Base-by-base conservation (phyloP, 2,888 invertebrate species). In the Synergus laeviventris region DNA sequence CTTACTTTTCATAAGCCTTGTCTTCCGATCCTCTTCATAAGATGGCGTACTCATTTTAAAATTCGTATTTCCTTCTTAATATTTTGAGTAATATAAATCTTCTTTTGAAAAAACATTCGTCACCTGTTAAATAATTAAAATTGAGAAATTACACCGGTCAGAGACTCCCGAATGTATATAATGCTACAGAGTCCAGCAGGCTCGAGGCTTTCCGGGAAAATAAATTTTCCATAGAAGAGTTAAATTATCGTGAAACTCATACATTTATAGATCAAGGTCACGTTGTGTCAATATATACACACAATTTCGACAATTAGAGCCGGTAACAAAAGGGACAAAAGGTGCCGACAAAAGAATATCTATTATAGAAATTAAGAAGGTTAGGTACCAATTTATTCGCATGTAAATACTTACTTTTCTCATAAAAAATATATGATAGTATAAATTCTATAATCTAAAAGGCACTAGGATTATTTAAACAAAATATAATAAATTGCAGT, bases 241-340 rank as follows among this genome's bases (percentile, higher is more conserved):
- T 21, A 24, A 24, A 45, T 42, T 45, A 16, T 66, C 45, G 21
- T 9, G 56, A 56, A 66, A 24, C n/a, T 31, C 24, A n/a, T 49
- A 16, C n/a, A 24, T 11, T 18, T 24, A 2, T n/a, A 16, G 31
- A 49, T 70, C 70, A 70, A 70, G 70, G 70, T 70, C 31, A 49
- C 31, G 31, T 31, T 70, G n/a, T 70, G 31, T 70, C 70, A 70
- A 70, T 16, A 70, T 70, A 70, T 49, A 70, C 49, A 70, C 11
- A 49, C 49, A 70, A 49, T 49, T 49, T 31, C 9, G 1, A 31
- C 9, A 62, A 16, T 11, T 70, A 21, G 5, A 21, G 21, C 12
- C 21, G 56, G 56, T 21, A 49, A 49, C 49, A 49, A 49, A 8
- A 14, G n/a, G 49, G 8, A n/a, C 49, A n/a, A 8, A 8, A 8